Base-by-base conservation (phyloP, 2,797 vertebrate species). In the Euphonia xanthogaster region DNA sequence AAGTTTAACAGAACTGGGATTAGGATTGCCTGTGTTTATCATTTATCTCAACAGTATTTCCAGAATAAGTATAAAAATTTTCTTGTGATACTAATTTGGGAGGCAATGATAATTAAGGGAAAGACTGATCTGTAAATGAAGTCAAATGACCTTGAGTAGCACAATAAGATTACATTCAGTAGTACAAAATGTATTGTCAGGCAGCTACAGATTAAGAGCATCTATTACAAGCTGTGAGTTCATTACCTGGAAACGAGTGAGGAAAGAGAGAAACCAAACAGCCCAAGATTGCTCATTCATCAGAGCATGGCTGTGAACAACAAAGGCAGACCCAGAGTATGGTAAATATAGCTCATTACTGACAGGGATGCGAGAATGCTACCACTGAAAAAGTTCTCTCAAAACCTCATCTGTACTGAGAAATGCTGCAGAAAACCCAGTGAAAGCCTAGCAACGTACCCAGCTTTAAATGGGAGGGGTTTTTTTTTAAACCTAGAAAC, bases 131-230 rank as follows among this genome's bases (percentile, higher is more conserved):
- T 40, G n/a, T 77, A 91, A 55, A 92, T 24, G 25, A 84, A 91
- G n/a, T 70, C 87, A 93, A 94, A 92, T 80, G 84, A 94, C 75
- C 91, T 61, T 57, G 78, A 90, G 65, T 91, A 94, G 45, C 87
- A 77, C 81, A 80, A 3, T 77, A 87, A 90, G 72, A 86, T 92
- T 90, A 88, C 45, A 53, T 50, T 91, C 84, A 67, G 57, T 57
- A 88, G 72, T 80, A 93, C 72, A 89, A 92, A 94, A 91, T 71
- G 35, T 93, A 91, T 83, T 63, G 68, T 79, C 89, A 92, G 42
- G 68, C 67, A 89, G 75, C 71, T 91, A 89, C 71, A 82, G 84
- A 95, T 89, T 94, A 91, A 94, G 87, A 91, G 82, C 67, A 50
- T 35, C 78, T 91, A 67, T 79, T 92, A 91, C 44, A 71, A 93